phyloP scores from a whole-genome alignment of 2,113 vertebrate species.

The Prietella phreatophila region DNA sequence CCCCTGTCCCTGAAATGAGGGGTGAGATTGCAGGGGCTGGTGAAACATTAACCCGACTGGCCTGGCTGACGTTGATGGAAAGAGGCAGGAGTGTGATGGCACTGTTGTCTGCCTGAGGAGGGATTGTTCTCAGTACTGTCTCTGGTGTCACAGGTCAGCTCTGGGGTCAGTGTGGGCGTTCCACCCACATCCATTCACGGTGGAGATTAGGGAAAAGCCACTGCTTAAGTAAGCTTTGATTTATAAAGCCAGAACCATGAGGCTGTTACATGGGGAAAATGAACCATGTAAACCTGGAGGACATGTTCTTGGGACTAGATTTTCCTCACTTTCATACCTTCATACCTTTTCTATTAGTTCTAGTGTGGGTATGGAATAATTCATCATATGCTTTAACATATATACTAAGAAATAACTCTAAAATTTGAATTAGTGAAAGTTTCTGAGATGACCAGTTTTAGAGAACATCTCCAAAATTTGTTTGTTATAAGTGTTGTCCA shows the following conservation, averaged over 20 bases:
- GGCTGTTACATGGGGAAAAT: constrained; percentile 12
- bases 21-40: constrained; percentile 52
- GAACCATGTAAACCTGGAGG: neutral
- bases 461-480: neutral
- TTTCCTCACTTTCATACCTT: neutral
- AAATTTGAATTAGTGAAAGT: neutral
- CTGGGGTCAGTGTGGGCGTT: constrained; percentile 65
- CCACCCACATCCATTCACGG: constrained; percentile 53
- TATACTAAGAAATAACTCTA: neutral
- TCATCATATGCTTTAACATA: neutral
- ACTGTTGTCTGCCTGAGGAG: constrained; percentile 65
- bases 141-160: constrained; percentile 66
- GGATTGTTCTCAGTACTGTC: constrained; percentile 68
- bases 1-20: constrained; percentile 36
- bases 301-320: neutral
- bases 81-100: constrained; percentile 65
- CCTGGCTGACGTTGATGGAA: constrained; percentile 68
- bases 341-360: neutral
- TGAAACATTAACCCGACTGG: constrained; percentile 74
- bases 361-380: neutral
- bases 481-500: neutral
- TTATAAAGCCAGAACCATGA: constrained; percentile 50
- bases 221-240: constrained; percentile 63
- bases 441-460: neutral
- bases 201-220: constrained; percentile 42